Evolutionary conservation across 2,797 vertebrate genomes (phyloP).

Genomic region (Choloepus didactylus): DNA sequence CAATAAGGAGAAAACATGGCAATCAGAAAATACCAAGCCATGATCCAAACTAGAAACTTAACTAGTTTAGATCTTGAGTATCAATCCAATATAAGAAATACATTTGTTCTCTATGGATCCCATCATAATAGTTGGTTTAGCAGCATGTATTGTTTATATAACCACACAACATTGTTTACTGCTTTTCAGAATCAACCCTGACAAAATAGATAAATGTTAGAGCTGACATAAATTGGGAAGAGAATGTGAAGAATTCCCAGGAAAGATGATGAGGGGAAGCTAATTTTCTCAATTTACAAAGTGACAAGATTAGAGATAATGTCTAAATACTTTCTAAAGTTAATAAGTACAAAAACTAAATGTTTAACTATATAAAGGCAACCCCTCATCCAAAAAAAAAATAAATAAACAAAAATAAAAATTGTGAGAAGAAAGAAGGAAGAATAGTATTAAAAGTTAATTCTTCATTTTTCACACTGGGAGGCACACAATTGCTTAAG

Average conservation of each 20-base stretch:
- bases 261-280: not conserved
- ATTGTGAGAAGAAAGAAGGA: not conserved
- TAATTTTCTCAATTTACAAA: slow-evolving; percentile 28
- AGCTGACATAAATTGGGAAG: not conserved
- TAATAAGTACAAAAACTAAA: not conserved
- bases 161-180: not conserved
- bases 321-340: slow-evolving; percentile 32
- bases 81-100: not conserved
- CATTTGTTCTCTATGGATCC: not conserved
- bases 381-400: not conserved
- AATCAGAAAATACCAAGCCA: not conserved
- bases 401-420: not conserved
- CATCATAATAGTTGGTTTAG: not conserved
- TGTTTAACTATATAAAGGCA: slow-evolving; percentile 37
- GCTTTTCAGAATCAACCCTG: slow-evolving; percentile 37
- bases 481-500: not conserved
- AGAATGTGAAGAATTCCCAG: slow-evolving; percentile 5
- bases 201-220: slow-evolving; percentile 22
- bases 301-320: not conserved
- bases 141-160: not conserved
- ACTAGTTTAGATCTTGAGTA: not conserved
- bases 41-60: not conserved
- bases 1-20: not conserved
- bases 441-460: slow-evolving; percentile 22
- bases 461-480: slow-evolving; percentile 36